Base-by-base conservation (phyloP, 2,113 vertebrate species). In the Promerops cafer region DNA sequence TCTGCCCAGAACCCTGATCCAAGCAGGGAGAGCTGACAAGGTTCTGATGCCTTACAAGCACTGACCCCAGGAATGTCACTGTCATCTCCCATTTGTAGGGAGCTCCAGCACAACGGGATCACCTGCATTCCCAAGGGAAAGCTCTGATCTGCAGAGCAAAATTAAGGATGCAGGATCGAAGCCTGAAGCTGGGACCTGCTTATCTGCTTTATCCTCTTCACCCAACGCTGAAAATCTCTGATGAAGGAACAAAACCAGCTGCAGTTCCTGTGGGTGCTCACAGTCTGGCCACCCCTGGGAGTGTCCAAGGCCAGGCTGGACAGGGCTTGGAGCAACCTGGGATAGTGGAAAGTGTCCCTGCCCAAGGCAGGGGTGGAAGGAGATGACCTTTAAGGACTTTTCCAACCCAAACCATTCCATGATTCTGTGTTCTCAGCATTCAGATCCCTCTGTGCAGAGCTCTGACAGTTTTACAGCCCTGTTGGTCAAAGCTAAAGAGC, bases 151-250 rank as follows among this genome's bases (percentile, higher is more conserved):
- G 33, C 53, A 18, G 2, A 8, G 64, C n/a, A 20, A 16, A 50
- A 33, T 19, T 1, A 16, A 18, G 44, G n/a, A 20, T 21, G 39
- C 33, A 21, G 19, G 71, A 54, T 10, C 0, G 0, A 24, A 56
- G n/a, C 12, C 4, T 10, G 16, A 24, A 35, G 16, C 8, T 74
- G 68, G 52, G 63, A 75, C 17, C 44, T 9, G 6, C 83, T 82
- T 5, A 18, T 2, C 37, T 31, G 22, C 10, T 16, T 56, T 28
- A 1, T 10, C 37, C 17, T 72, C 56, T 39, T 27, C 27, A 24
- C 28, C 42, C 66, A 72, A 6, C 1, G 0, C 10, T 35, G 21
- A 26, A 68, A 35, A 60, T 26, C 39, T 11, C 26, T 1, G 2
- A 2, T 10, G 47, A 59, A 27, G 47, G 52, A 47, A 16, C 27